Conservation (phyloP, 2,888 invertebrate genomes). For the Myathropa florea region DNA sequence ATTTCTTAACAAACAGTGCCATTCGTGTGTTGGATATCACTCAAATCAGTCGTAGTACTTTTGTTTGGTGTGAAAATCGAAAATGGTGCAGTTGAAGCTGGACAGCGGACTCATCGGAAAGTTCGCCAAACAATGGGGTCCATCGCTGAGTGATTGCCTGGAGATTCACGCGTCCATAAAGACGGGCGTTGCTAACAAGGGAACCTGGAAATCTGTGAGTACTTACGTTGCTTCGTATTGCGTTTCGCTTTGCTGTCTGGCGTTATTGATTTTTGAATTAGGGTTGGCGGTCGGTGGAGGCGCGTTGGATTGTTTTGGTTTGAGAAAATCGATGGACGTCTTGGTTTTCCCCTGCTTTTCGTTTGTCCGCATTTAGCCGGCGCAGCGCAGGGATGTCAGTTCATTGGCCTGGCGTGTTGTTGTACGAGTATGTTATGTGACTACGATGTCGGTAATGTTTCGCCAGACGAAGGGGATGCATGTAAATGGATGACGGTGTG, state of each 20-base stretch:
- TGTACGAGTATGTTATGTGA: conserved; percentile 3
- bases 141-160: conserved; percentile 74
- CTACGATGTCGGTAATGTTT: conserved; percentile 31
- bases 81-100: conserved; percentile 74
- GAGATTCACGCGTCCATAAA: conserved; percentile 74
- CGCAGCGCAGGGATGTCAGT: conserved; percentile 23
- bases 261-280: conserved; percentile 58
- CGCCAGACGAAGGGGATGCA: conserved; percentile 37
- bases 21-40: conserved; percentile 20
- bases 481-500: background rate
- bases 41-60: conserved; percentile 18
- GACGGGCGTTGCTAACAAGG: conserved; percentile 74
- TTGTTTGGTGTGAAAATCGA: background rate
- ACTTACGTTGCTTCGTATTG: conserved; percentile 1
- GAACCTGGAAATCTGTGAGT: conserved; percentile 75
- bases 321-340: conserved; percentile 57
- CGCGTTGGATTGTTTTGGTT: conserved; percentile 5
- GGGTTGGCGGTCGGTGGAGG: background rate
- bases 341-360: background rate
- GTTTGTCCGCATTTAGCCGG: conserved; percentile 45
- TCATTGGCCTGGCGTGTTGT: conserved; percentile 61
- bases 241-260: conserved; percentile 21
- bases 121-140: conserved; percentile 73
- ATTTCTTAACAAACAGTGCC: background rate
- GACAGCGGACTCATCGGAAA: conserved; percentile 73